These are phyloP conservation scores for Microctonus brassicae DNA, from an alignment of 2,888 invertebrate genomes.

Conservation along the genomic window DNA sequence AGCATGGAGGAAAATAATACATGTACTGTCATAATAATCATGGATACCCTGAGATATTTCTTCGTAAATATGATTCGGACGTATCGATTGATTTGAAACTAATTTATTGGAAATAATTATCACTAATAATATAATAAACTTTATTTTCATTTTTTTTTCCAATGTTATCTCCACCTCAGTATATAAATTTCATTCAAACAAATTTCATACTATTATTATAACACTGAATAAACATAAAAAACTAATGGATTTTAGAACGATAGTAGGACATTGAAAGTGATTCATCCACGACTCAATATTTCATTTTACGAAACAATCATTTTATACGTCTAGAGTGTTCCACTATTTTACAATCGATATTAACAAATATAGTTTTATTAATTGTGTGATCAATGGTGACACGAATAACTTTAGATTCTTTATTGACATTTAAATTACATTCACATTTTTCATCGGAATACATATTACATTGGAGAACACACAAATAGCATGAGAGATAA, in stretches of 20 bases:
- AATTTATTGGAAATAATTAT: constrained; percentile 10
- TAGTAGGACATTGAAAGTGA: background rate
- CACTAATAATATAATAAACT: constrained; percentile 23
- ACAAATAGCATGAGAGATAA: too few species aligned
- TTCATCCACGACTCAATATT: background rate
- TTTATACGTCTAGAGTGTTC: background rate
- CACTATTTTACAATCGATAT: background rate
- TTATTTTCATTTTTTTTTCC: too few species aligned
- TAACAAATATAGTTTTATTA: background rate
- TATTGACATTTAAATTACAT: too few species aligned
- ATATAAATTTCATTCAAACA: too few species aligned
- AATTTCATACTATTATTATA: background rate
- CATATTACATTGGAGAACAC: too few species aligned
- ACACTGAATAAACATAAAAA: background rate
- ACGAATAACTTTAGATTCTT: too few species aligned
- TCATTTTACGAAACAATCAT: background rate
- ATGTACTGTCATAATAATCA: constrained; percentile 63
- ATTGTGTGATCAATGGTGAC: too few species aligned
- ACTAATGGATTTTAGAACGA: background rate
- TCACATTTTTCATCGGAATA: too few species aligned
- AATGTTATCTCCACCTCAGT: background rate
- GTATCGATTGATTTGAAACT: constrained; percentile 46
- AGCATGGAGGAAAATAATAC: constrained; percentile 61
- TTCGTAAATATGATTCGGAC: constrained; percentile 55
- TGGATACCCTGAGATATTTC: constrained; percentile 56